Evolutionary conservation across 1,140 invertebrate species (phyloP), one percentile per base, ranked within the genome.

Genomic region (Drosophila seguyi): DNA sequence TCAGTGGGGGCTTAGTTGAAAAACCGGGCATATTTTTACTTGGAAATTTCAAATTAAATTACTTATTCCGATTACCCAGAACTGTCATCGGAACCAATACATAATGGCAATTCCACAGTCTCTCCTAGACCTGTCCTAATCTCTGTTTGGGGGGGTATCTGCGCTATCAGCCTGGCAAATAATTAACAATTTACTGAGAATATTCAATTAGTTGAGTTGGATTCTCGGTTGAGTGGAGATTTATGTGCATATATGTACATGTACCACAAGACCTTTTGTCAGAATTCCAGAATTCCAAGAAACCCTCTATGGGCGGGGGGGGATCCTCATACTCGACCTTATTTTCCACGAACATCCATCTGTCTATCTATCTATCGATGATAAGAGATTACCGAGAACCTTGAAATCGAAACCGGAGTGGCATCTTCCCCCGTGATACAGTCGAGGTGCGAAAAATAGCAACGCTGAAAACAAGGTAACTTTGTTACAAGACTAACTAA

Each of bases 331-430:
- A 31, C 20, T 16, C 50, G 50, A 36, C 50, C 50, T 3, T 36
- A 16, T 22, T 36, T 52, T 36, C 50, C 31, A 53, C 31, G 50
- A 53, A 53, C 50, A 36, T 22, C 31, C 20, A 53, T 53, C 31
- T 16, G 38, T 38, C 14, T n/a, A 11, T 6, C 31, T 16, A 53
- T 38, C 14, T n/a, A 11, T 6, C 34, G 52, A 20, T 55, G 52
- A 55, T 38, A 55, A 38, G 52, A 38, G 52, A 25, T 38, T 55
- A 55, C 20, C 20, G 20, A 25, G 34, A 55, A 38, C 20, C 7
- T 16, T 38, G 14, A 38, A 38, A 55, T 55, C 52, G 14, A 38
- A 25, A 6, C 8, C 8, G 6, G 31, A 16, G 7, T 34, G 14
- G 27, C 42, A 14, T 3, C 6, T n/a, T 3, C 20, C 42, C 20